These are phyloP conservation scores for Gallinago media DNA, from an alignment of 2,113 vertebrate species.

Conservation along the genomic window DNA sequence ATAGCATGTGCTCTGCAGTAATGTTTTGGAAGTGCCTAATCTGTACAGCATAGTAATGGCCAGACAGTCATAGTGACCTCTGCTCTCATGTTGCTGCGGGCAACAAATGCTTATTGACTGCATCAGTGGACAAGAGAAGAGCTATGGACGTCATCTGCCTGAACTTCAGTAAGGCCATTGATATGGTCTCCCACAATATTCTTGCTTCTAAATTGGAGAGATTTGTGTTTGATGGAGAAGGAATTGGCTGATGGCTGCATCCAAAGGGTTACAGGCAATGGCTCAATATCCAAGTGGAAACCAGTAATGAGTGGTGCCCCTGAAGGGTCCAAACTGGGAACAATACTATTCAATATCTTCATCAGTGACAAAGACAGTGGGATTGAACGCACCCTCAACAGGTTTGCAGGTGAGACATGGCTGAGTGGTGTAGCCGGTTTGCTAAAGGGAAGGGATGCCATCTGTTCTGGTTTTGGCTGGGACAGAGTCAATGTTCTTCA, in stretches of 20 bases:
- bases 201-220: not conserved
- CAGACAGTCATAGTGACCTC: not conserved
- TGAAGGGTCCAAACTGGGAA: too few species aligned
- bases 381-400: not conserved
- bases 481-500: not conserved
- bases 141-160: not conserved
- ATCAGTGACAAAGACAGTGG: not conserved
- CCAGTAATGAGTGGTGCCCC: not conserved
- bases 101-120: not conserved
- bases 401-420: not conserved
- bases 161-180: not conserved
- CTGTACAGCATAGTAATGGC: not conserved
- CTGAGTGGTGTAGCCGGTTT: not conserved
- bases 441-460: not conserved
- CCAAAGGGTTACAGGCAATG: fast-evolving
- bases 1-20: not conserved
- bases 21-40: not conserved
- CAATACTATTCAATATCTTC: not conserved
- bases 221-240: not conserved
- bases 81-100: not conserved
- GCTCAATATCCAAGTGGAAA: not conserved
- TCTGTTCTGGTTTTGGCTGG: not conserved
- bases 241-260: not conserved
- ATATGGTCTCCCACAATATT: fast-evolving
- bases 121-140: not conserved